Conservation (phyloP, 1,140 invertebrate species). For the Panagrolaimus sp. region DNA sequence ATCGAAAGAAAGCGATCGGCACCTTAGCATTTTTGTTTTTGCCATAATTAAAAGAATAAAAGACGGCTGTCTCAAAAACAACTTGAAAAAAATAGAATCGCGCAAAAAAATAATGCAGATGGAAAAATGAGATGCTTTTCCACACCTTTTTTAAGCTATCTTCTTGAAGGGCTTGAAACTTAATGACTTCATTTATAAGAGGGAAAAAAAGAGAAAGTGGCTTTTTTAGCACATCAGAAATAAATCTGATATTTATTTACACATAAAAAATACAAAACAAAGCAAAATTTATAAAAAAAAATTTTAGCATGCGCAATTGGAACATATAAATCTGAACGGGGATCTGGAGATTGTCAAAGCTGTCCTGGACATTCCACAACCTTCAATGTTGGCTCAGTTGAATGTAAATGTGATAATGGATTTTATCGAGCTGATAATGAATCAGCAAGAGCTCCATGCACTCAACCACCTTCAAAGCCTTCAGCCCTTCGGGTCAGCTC, state of each 20-base stretch:
- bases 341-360: slow-evolving; percentile 33
- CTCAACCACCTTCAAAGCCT: slow-evolving; percentile 27
- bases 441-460: slow-evolving; percentile 16
- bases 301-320: slow-evolving; percentile 44
- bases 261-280: background rate
- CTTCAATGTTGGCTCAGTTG: slow-evolving; percentile 18
- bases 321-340: slow-evolving; percentile 37
- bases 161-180: too few species aligned
- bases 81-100: background rate
- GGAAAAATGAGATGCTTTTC: background rate
- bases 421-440: slow-evolving; percentile 38
- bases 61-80: too few species aligned
- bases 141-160: too few species aligned
- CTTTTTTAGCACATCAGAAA: background rate
- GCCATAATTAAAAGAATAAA: too few species aligned
- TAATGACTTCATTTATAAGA: too few species aligned
- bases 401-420: slow-evolving; percentile 38
- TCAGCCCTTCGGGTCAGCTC: slow-evolving; percentile 1
- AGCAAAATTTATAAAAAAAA: background rate
- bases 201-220: background rate
- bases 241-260: slow-evolving; percentile 2
- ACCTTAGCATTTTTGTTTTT: too few species aligned
- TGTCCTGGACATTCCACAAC: slow-evolving; percentile 35
- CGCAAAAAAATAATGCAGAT: background rate
- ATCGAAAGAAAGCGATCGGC: too few species aligned